Evolutionary conservation across 2,113 vertebrate genomes (phyloP), one percentile per base, ranked within the genome.

Genomic region (Amphiprion ocellaris): DNA sequence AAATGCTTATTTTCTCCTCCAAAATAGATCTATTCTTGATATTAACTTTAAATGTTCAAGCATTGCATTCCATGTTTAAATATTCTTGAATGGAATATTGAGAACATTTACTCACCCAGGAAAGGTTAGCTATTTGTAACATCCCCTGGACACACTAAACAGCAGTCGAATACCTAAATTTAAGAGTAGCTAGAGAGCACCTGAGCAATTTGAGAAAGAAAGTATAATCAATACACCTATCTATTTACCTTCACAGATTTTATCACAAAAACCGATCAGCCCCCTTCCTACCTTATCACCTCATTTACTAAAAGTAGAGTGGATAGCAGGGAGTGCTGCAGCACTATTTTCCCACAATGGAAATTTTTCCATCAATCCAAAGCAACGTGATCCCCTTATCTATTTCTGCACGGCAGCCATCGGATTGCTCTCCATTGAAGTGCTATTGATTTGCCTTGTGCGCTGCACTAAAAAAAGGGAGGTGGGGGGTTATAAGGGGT

Each of bases 401-500:
- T 89, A 85, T 90, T 90, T 72, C 71, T 87, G 87, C 75, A 69
- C 65, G 12, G 66, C 74, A 63, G 81, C 59, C 79, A 82, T 64
- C 16, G 65, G 63, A 83, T 77, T 63, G 33, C 72, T 77, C 77
- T 78, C 78, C 61, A 77, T 73, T 85, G 70, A 84, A 86, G 83
- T 65, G 52, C 30, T 80, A 91, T 90, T 62, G 90, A 92, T 89
- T 72, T 52, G 59, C 52, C 10, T 23, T 56, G 64, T 79, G 74
- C 58, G 59, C 52, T 74, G 39, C 55, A 54, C 64, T 61, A 49
- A 67, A 59, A 59, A 55, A 55, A 17, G 14, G 15, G 12, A 21
- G 62, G 61, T 26, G 41, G 44, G 52, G 37, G 14, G 16, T 72
- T 47, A 73, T 73, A 23, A 66, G 28, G n/a, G 17, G 55, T 46